Evolutionary conservation across 64 coral and sea anemone genomes (phyloP).

Genomic region (Montipora cactus): DNA sequence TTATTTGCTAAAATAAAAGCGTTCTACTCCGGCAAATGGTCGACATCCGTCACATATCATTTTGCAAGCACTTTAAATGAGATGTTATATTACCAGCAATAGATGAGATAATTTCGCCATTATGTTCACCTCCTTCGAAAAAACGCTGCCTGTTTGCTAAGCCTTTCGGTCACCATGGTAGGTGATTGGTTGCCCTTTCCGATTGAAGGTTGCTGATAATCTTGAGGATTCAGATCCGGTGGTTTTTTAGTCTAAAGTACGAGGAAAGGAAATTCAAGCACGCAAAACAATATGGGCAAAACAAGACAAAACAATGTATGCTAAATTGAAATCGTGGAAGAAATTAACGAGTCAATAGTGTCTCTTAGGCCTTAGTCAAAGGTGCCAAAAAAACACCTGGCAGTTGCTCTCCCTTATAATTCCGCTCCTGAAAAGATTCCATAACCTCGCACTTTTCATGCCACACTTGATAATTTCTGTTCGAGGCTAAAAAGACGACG

Average conservation of each 20-base stretch:
- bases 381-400: neutral
- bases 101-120: neutral
- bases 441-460: no score
- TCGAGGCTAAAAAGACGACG: no score
- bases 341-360: neutral
- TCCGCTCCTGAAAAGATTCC: no score
- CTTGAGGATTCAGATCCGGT: conserved; percentile 19
- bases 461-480: no score
- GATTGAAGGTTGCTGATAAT: conserved; percentile 2
- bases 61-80: conserved; percentile 11
- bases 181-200: neutral
- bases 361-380: neutral
- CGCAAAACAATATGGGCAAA: neutral
- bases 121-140: neutral
- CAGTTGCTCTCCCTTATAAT: no score
- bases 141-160: neutral
- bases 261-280: conserved; percentile 11
- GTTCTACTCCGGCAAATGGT: neutral
- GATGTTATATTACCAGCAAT: neutral
- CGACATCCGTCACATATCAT: conserved; percentile 5
- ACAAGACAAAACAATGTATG: neutral
- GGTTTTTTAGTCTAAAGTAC: neutral
- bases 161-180: neutral
- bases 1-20: conserved; percentile 2
- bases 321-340: neutral